Conservation (phyloP, 2,113 vertebrate genomes). For the Octodon degus region DNA sequence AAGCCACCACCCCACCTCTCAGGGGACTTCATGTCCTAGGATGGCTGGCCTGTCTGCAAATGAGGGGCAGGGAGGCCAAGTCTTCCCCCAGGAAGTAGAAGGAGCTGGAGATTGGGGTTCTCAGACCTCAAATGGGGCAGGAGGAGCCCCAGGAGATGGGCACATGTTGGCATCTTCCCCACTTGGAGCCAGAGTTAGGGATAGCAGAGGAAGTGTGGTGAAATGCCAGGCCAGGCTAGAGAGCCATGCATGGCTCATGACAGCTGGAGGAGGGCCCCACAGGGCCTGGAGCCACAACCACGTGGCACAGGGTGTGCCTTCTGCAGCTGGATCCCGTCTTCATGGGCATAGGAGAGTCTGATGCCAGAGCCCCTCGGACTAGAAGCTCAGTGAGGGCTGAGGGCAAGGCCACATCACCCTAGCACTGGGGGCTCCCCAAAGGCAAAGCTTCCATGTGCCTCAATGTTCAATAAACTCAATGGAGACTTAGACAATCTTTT, state of each 20-base stretch:
- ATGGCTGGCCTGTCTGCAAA: not conserved
- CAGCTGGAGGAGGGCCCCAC: not conserved
- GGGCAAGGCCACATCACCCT: accelerated
- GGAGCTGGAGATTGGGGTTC: not conserved
- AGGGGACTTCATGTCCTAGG: not conserved
- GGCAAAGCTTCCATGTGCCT: too few relatives aligned
- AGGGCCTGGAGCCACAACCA: not conserved
- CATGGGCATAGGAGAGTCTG: not conserved
- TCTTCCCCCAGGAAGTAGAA: not conserved
- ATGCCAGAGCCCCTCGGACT: not conserved
- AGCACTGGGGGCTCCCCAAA: not conserved
- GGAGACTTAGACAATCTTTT: not conserved
- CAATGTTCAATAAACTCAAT: not conserved
- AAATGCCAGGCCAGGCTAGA: constrained; percentile 3
- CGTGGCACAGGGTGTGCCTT: not conserved
- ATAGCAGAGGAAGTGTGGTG: not conserved
- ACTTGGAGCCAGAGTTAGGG: constrained; percentile 42
- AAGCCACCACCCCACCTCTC: not conserved
- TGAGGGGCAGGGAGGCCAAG: not conserved
- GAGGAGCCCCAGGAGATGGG: not conserved
- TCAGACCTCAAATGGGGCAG: constrained; percentile 15
- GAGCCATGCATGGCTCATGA: not conserved
- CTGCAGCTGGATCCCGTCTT: not conserved
- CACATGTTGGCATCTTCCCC: constrained; percentile 28
- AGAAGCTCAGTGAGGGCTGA: not conserved